Percentiles rank a stretch among this genome's conserved stretches.
Conservation (phyloP, 2,888 invertebrate species). For the Micoletzkya japonica region DNA sequence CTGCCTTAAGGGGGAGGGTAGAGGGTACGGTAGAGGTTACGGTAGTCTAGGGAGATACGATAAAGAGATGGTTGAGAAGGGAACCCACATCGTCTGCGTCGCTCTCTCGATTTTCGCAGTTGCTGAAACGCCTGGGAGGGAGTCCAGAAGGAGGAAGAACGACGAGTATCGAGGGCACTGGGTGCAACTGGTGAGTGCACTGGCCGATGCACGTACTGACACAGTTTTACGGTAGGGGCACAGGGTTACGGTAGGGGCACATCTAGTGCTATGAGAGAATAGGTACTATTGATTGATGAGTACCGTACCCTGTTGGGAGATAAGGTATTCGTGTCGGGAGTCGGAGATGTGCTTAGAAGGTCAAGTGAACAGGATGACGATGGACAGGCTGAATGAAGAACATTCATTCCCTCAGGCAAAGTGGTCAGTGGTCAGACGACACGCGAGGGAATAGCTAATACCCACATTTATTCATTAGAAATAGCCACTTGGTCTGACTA, state of each 20-base stretch:
- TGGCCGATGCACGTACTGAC: too few species aligned
- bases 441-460: too few species aligned
- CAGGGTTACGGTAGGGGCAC: too few species aligned
- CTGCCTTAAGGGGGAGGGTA: neutral
- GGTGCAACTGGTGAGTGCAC: neutral
- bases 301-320: too few species aligned
- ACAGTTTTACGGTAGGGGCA: too few species aligned
- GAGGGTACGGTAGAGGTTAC: too few species aligned
- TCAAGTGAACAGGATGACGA: slow-evolving; percentile 22
- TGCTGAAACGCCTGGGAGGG: slow-evolving; percentile 28
- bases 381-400: slow-evolving; percentile 19
- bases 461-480: too few species aligned
- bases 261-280: too few species aligned
- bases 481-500: too few species aligned
- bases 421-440: too few species aligned
- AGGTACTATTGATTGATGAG: too few species aligned
- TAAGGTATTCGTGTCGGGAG: neutral
- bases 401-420: too few species aligned
- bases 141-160: slow-evolving; percentile 18
- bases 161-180: neutral
- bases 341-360: neutral
- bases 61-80: neutral
- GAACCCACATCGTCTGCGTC: slow-evolving; percentile 9
- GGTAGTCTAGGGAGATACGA: neutral
- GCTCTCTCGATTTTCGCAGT: slow-evolving; percentile 28